Evolutionary conservation across 1,140 invertebrate species (phyloP).

Genomic region (Himalopsyche phryganea): DNA sequence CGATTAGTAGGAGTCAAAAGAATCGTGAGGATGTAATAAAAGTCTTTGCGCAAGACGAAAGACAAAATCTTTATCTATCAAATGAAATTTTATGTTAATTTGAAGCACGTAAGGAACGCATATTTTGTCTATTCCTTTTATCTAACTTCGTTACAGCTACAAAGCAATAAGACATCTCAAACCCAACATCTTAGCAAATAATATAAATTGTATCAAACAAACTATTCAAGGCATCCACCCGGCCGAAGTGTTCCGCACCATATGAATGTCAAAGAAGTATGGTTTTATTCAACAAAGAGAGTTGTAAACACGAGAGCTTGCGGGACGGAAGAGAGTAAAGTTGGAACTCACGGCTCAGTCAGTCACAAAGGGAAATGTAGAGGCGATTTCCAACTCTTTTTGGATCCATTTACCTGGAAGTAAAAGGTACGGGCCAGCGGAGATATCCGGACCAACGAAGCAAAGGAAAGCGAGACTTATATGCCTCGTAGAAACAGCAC

Average conservation of each 20-base stretch:
- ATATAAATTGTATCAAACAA: constrained; percentile 20
- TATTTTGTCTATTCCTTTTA: too few relatives aligned
- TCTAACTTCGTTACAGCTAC: too few relatives aligned
- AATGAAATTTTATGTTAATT: too few relatives aligned
- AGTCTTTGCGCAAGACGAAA: too few relatives aligned
- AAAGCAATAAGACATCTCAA: background rate
- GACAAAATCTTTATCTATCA: too few relatives aligned
- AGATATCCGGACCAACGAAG: constrained; percentile 29
- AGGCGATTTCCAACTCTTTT: constrained; percentile 32
- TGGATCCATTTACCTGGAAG: constrained; percentile 31
- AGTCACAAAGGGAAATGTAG: constrained; percentile 25
- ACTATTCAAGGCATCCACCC: constrained; percentile 17
- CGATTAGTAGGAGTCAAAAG: too few relatives aligned
- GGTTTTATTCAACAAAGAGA: constrained; percentile 29
- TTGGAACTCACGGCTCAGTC: background rate
- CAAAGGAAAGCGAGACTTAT: constrained; percentile 19
- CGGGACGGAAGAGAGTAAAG: constrained; percentile 3
- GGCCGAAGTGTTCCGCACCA: constrained; percentile 7
- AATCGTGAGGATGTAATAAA: too few relatives aligned
- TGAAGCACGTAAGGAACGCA: too few relatives aligned
- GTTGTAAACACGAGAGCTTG: constrained; percentile 12
- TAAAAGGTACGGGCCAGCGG: constrained; percentile 29
- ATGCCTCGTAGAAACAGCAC: constrained; percentile 2
- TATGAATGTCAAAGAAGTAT: constrained; percentile 33
- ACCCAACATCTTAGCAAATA: too few relatives aligned